Evolutionary conservation across 2,113 vertebrate species (phyloP).

Genomic region (Hemiscyllium ocellatum): DNA sequence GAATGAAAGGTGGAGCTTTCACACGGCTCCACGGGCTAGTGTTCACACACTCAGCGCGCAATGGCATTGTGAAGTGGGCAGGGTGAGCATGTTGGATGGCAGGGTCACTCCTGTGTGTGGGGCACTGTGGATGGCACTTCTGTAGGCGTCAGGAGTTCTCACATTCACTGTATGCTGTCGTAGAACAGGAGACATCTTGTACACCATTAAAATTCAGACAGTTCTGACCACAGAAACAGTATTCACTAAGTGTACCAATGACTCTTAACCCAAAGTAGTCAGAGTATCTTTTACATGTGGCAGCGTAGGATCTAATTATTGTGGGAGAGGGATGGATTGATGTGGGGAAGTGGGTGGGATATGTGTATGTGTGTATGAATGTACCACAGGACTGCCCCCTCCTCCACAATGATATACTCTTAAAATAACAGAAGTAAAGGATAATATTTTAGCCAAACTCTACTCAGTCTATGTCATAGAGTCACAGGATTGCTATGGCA

Average conservation of each 20-base stretch:
- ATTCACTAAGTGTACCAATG: background rate
- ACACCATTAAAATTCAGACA: background rate
- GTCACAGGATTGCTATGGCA: too few relatives aligned
- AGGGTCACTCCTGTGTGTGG: background rate
- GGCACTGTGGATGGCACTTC: background rate
- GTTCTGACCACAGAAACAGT: background rate
- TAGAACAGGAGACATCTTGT: background rate
- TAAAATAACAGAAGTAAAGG: too few relatives aligned
- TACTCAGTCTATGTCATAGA: too few relatives aligned
- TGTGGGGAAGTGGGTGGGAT: background rate
- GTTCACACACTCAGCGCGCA: background rate
- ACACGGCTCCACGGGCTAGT: background rate
- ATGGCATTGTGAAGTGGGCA: background rate
- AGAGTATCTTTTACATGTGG: background rate
- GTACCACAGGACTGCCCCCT: background rate
- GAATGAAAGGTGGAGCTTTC: background rate
- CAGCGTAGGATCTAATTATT: background rate
- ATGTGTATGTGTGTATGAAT: too few relatives aligned
- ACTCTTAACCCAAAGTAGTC: background rate
- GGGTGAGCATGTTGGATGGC: background rate
- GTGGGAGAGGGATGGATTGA: background rate
- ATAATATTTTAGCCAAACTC: too few relatives aligned
- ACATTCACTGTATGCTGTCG: background rate
- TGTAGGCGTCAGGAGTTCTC: background rate
- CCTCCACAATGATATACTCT: background rate